phyloP scores from a whole-genome alignment of 1,140 invertebrate genomes.

The Hirudo medicinalis region DNA sequence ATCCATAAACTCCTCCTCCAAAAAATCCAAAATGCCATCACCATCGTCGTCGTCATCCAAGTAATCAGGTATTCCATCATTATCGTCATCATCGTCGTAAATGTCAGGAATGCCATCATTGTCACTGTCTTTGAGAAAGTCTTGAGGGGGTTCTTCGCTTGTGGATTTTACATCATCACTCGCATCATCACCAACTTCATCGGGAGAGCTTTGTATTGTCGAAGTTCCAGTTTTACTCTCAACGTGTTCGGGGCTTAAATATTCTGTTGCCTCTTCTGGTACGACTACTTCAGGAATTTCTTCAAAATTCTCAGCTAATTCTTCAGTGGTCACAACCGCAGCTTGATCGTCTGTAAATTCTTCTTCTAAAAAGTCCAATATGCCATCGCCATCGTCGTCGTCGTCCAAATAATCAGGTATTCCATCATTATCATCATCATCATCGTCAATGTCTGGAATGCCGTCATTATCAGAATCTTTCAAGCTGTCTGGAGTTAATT shows the following conservation, averaged over 20 bases:
- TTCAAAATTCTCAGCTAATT: no score
- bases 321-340: neutral
- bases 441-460: conserved; percentile 10
- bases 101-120: conserved; percentile 6
- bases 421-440: conserved; percentile 24
- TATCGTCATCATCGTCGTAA: conserved; percentile 21
- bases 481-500: neutral
- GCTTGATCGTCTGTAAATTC: neutral
- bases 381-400: conserved; percentile 23
- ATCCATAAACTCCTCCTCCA: neutral
- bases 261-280: neutral
- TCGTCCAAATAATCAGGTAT: conserved; percentile 24
- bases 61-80: conserved; percentile 23
- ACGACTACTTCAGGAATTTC: neutral
- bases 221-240: no score
- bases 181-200: no score
- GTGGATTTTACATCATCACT: no score
- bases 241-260: no score
- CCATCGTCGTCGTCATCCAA: conserved; percentile 24
- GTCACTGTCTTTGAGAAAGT: neutral
- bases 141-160: neutral
- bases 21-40: conserved; percentile 22
- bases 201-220: no score
- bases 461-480: conserved; percentile 13
- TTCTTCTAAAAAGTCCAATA: conserved; percentile 23